Conservation (phyloP, 1,140 invertebrate species). For the Leptinotarsa texana region DNA sequence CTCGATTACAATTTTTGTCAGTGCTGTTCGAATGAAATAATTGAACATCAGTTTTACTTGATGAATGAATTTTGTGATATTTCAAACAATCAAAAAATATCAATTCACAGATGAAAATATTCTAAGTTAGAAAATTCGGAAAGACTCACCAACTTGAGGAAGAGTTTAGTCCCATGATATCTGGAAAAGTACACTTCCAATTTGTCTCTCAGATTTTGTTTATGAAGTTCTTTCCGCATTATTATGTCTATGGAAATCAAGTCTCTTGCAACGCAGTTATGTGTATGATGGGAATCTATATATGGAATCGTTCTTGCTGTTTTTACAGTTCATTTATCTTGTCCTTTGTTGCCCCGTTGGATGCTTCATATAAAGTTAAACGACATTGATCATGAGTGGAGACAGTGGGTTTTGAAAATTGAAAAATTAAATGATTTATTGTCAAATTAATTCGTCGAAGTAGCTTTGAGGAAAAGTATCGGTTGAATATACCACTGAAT, state of each 20-base stretch:
- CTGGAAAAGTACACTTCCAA: slow-evolving; percentile 2
- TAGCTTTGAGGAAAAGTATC: too few species aligned
- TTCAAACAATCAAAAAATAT: too few species aligned
- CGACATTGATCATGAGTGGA: neutral
- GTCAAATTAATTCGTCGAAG: too few species aligned
- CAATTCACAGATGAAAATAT: too few species aligned
- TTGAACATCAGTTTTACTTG: too few species aligned
- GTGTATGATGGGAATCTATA: neutral
- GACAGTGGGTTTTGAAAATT: neutral
- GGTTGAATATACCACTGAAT: too few species aligned
- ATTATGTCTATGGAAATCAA: neutral
- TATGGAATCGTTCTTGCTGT: neutral
- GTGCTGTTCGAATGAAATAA: too few species aligned
- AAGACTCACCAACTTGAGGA: slow-evolving; percentile 7
- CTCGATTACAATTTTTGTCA: too few species aligned
- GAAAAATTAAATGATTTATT: too few species aligned
- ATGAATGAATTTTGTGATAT: too few species aligned
- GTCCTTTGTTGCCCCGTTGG: slow-evolving; percentile 1
- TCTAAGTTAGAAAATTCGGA: too few species aligned
- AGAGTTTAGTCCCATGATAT: neutral
- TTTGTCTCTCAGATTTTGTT: neutral
- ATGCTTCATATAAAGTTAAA: neutral
- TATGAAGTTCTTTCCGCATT: slow-evolving; percentile 9
- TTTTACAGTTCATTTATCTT: neutral
- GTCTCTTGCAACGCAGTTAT: neutral